phyloP scores from a whole-genome alignment of 2,113 vertebrate species.

The Eclectus roratus region DNA sequence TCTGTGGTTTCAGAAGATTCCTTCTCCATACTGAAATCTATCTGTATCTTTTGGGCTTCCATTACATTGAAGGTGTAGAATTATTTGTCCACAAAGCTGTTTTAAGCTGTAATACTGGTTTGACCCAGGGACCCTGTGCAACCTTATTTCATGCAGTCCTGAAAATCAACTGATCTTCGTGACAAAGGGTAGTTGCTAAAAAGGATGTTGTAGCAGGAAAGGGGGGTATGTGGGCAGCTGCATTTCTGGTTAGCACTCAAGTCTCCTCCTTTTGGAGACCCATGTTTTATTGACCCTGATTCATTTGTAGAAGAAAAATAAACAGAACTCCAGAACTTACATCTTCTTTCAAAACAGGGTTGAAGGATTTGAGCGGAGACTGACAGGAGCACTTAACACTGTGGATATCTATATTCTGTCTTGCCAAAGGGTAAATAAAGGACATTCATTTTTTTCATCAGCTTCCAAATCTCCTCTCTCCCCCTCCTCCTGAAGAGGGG shows the following conservation, averaged over 20 bases:
- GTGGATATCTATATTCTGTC: conserved; percentile 65
- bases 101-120: background rate
- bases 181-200: background rate
- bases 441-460: conserved; percentile 73
- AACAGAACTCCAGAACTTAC: conserved; percentile 25
- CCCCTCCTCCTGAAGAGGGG: background rate
- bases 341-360: conserved; percentile 10
- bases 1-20: background rate
- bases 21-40: background rate
- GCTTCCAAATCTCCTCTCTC: conserved; percentile 62
- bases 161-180: background rate
- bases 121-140: background rate
- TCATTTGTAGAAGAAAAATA: conserved; percentile 32
- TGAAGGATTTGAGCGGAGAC: conserved; percentile 27
- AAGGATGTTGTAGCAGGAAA: background rate
- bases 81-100: background rate
- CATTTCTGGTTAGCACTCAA: background rate
- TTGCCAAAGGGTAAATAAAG: conserved; percentile 78
- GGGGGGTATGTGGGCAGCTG: background rate
- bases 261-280: background rate
- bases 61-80: background rate
- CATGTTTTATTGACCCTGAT: background rate
- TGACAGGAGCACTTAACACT: conserved; percentile 45
- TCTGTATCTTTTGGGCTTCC: background rate
- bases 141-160: background rate